Base-by-base conservation (phyloP, 2,797 vertebrate species). In the Typhlichthys subterraneus region DNA sequence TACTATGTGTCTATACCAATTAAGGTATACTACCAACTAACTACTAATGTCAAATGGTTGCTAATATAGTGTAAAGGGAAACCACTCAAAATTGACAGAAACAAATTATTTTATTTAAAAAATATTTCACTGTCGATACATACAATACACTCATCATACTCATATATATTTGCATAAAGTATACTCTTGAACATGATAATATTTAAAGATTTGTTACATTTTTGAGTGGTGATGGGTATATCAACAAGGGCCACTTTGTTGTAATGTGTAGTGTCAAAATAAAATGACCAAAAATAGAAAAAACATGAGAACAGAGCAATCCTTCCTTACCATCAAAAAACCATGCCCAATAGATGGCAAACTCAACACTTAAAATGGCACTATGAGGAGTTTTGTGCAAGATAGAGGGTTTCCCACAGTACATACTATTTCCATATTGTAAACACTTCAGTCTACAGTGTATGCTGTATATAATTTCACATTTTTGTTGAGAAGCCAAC, bases 81-180 rank as follows among this genome's bases (percentile, higher is more conserved):
- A 42, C 9, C 6, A 45, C 11, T 49, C 60, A 52, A 56, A 48
- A 31, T 58, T 73, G 85, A 95, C 93, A 92, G 93, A 94, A 94
- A 95, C 93, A 93, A 89, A 87, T 86, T 82, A 77, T 89, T 96
- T 95, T 96, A 97, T 96, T 96, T 96, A 91, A 97, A 98, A 98
- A 98, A 98, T 97, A 97, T 95, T 95, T 92, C 94, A 97, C 95
- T 94, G 95, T 92, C 94, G 95, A 94, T 96, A 97, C 96, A 93
- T 95, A 97, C 95, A 93, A 95, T 95, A 97, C 94, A 96, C 94
- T 95, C 95, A 95, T 94, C 84, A 96, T 87, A 90, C 83, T 91
- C 94, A 95, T 96, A 96, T 90, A 95, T 96, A 96, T 90, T 89
- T 92, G 87, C 89, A 91, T 91, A 97, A 96, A 96, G 94, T 94